Evolutionary conservation across 1,140 invertebrate species (phyloP).

Genomic region (Heliconius hewitsoni): DNA sequence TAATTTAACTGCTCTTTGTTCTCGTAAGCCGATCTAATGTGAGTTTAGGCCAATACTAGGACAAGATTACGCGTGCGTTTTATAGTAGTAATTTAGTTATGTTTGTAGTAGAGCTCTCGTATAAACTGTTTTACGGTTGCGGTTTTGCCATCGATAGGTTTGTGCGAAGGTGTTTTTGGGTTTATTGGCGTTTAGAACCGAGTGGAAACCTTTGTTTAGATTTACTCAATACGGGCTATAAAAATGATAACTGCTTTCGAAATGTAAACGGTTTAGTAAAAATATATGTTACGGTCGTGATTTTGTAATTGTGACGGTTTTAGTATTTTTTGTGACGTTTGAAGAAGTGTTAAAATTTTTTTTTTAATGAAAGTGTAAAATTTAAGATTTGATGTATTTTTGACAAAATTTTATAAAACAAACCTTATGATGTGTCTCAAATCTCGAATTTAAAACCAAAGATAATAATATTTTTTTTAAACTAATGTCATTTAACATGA

Average conservation of each 20-base stretch:
- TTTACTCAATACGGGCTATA: slow-evolving; percentile 59
- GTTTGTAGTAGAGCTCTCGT: slow-evolving; percentile 53
- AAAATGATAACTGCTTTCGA: slow-evolving; percentile 62
- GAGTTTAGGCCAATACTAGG: slow-evolving; percentile 59
- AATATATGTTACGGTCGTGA: slow-evolving; percentile 33
- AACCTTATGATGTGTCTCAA: too few relatives aligned
- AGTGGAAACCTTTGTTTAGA: slow-evolving; percentile 76
- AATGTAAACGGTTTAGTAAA: slow-evolving; percentile 50
- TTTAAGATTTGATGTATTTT: not conserved
- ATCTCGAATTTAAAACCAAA: too few relatives aligned
- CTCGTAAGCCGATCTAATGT: slow-evolving; percentile 60
- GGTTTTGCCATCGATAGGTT: slow-evolving; percentile 69
- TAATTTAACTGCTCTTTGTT: slow-evolving; percentile 76
- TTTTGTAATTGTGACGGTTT: slow-evolving; percentile 44
- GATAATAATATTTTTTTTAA: too few relatives aligned
- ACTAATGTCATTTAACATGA: too few relatives aligned
- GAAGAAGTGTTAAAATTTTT: not conserved
- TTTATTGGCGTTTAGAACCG: slow-evolving; percentile 68
- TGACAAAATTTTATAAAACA: not conserved
- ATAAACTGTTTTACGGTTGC: slow-evolving; percentile 64
- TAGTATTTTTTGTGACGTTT: slow-evolving; percentile 32
- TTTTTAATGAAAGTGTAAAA: not conserved
- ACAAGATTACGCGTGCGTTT: slow-evolving; percentile 66
- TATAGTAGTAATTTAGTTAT: slow-evolving; percentile 71
- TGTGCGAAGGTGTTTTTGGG: slow-evolving; percentile 76